Base-by-base conservation (phyloP, 2,888 invertebrate species). In the Drosophila silvestris region DNA sequence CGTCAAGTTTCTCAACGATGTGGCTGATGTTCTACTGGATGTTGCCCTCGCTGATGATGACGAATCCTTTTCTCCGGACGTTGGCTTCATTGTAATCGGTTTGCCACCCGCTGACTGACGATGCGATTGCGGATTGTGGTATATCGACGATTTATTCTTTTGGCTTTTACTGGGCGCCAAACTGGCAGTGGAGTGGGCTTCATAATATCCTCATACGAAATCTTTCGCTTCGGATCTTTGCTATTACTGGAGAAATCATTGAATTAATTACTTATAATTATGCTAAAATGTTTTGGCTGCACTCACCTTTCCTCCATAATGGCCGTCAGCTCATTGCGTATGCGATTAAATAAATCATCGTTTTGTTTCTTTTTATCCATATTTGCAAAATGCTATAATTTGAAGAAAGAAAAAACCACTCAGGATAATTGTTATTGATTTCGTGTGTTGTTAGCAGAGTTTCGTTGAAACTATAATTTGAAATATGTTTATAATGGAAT, bases 291-390 rank as follows among this genome's bases (percentile, higher is more conserved):
- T 35, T 12, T 10, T 47, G 9, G 30, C 22, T 19, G 3, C 16
- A 76, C 79, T 75, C 68, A 91, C 91, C 75, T 82, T 22, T 83
- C 85, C 12, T 64, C 72, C 14, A 92, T 69, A 69, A 92, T 92
- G 26, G 87, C 85, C 39, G 79, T 85, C 33, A 92, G 53, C 72
- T 92, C 92, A 47, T 82, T 81, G 41, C 83, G 80, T 60, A 92
- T 91, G 32, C 81, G 82, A 62, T 81, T 82, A 5, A 91, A 74
- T 33, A 92, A 66, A 14, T 80, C 77, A 68, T 89, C 78, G 41
- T 72, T 72, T 32, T 65, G 57, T 30, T 79, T 80, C 14, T 79
- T 79, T 22, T 82, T 74, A 10, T 79, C 77, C 80, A 77, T 82
- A 9, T 47, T 61, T 66, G n/a, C 56, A 35, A 54, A 19, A 9